phyloP scores from a whole-genome alignment of 2,113 vertebrate species.

The Cercocebus atys region DNA sequence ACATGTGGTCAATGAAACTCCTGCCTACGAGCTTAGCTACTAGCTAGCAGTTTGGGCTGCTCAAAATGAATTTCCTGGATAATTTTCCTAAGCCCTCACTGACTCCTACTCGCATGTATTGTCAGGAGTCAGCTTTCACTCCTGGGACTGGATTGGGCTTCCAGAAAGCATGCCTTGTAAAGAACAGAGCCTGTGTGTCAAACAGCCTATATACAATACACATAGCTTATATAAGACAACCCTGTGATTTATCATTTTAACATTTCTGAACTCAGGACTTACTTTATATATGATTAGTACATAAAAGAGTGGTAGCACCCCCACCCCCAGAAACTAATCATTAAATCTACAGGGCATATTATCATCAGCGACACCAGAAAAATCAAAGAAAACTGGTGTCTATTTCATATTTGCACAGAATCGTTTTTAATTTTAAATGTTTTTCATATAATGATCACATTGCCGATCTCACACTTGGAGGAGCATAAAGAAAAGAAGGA shows the following conservation, averaged over 20 bases:
- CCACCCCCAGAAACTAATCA: background rate
- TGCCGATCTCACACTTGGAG: background rate
- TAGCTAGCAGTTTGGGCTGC: background rate
- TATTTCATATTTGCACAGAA: background rate
- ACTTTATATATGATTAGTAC: background rate
- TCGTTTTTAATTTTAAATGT: background rate
- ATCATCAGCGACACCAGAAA: background rate
- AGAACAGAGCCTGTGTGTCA: background rate
- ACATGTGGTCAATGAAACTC: constrained; percentile 11
- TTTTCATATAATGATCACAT: background rate
- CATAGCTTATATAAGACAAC: background rate
- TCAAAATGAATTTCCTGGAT: constrained; percentile 17
- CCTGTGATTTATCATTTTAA: background rate
- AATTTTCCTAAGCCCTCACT: background rate
- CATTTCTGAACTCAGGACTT: background rate
- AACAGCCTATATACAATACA: background rate
- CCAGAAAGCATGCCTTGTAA: background rate
- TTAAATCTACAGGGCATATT: background rate
- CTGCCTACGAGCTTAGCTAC: background rate
- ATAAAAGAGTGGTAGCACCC: background rate
- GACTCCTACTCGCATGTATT: background rate
- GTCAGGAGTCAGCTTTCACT: background rate
- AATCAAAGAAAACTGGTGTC: background rate
- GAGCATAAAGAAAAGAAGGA: background rate
- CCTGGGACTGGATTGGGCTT: background rate